Evolutionary conservation across 2,113 vertebrate genomes (phyloP).

Genomic region (Tetrao urogallus): DNA sequence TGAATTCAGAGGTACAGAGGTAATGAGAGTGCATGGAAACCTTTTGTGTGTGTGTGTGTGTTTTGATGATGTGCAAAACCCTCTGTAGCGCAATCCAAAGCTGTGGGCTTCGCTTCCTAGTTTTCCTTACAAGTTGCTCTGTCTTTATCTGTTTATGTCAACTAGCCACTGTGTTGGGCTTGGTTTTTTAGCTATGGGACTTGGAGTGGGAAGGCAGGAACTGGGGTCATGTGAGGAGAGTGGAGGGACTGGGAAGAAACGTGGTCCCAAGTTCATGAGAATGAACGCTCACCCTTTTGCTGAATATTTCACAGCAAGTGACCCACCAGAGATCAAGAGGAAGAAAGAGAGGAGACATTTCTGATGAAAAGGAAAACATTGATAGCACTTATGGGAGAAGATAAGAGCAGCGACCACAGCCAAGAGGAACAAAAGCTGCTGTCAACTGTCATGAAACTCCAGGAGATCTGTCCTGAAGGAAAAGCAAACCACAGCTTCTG

Average conservation of each 20-base stretch:
- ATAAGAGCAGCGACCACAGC: neutral
- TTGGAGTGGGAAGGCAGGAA: conserved; percentile 7
- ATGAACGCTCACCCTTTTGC: neutral
- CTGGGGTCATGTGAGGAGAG: neutral
- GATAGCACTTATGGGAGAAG: conserved; percentile 41
- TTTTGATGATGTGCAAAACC: neutral
- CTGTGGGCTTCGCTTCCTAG: conserved; percentile 9
- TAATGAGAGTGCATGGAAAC: neutral
- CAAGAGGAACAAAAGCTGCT: neutral
- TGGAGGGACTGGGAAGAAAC: neutral
- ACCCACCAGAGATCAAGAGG: neutral
- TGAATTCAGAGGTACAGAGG: neutral
- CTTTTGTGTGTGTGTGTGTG: neutral
- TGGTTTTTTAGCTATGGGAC: conserved; percentile 34
- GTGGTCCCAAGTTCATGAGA: neutral
- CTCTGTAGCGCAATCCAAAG: neutral
- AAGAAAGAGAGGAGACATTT: neutral
- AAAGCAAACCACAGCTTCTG: neutral
- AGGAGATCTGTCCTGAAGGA: neutral
- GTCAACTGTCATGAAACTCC: neutral
- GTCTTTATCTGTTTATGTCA: conserved; percentile 47
- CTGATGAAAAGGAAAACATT: conserved; percentile 31
- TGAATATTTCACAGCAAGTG: neutral
- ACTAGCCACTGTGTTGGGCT: neutral
- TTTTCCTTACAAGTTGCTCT: neutral